These are phyloP conservation scores for Euzophera pinguis DNA, from an alignment of 2,888 invertebrate genomes.

Conservation along the genomic window DNA sequence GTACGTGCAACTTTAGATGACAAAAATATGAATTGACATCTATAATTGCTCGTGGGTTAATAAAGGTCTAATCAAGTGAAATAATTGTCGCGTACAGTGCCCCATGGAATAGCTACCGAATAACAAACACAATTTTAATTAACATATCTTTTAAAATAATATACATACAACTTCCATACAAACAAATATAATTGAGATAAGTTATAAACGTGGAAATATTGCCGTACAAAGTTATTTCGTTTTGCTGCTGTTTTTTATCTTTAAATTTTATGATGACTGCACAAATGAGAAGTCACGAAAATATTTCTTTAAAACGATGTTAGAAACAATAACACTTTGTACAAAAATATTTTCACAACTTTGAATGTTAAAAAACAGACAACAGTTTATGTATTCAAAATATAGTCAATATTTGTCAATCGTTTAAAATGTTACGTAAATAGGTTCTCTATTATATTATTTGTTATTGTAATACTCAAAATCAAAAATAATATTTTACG, in stretches of 20 bases:
- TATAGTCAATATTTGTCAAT: conserved; percentile 4
- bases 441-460: background rate
- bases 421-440: conserved; percentile 4
- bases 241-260: background rate
- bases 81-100: conserved; percentile 39
- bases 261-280: too few relatives aligned
- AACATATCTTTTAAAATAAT: conserved; percentile 7
- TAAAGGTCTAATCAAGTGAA: conserved; percentile 21
- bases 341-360: background rate
- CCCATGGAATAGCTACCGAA: conserved; percentile 16
- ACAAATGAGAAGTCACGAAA: background rate
- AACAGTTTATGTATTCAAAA: background rate
- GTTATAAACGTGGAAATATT: background rate
- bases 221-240: background rate
- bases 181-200: conserved; percentile 3
- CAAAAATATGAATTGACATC: background rate
- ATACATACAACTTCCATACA: conserved; percentile 12
- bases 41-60: background rate
- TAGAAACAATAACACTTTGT: background rate
- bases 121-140: conserved; percentile 9
- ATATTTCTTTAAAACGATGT: background rate
- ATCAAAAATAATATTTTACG: conserved; percentile 9
- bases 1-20: background rate
- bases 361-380: background rate
- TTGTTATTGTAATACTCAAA: background rate